Evolutionary conservation across 1,140 invertebrate species (phyloP), one percentile per base, ranked within the genome.

Genomic region (Lycorma delicatula): DNA sequence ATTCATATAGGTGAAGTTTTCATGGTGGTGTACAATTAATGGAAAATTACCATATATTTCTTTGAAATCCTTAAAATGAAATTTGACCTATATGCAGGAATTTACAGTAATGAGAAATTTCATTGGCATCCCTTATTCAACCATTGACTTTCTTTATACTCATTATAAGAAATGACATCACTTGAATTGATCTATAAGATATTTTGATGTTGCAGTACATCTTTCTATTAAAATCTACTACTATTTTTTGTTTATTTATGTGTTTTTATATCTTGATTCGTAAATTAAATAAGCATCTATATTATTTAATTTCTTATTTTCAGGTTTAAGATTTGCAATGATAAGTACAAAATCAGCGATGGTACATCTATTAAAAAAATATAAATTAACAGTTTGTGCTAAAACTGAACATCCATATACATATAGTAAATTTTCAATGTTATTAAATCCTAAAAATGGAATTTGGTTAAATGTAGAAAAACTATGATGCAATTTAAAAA

Each of bases 401-500:
- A 44, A 44, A 44, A 44, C 41, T 2, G 16, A 44, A 18, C 16
- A 20, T 16, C 41, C 41, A 5, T 44, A 44, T 22, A 9, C 13
- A 22, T 44, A 20, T 9, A 44, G 41, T 22, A 44, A 44, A 22
- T 5, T 22, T 44, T 44, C 41, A 44, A 44, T 44, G 41, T 22
- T 44, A 13, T 9, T 44, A 1, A 44, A 44, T 16, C 41, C 41
- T 20, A 22, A 20, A 7, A 22, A 44, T 44, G 41, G 41, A 9
- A 44, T 44, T 22, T 44, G 41, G 41, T 11, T 44, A 44, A 44
- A 44, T 7, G 23, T 44, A 16, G 41, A 44, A 44, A 44, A 44
- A 13, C 41, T 44, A 9, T 44, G n/a, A n/a, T n/a, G n/a, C n/a
- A n/a, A n/a, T n/a, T n/a, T n/a, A n/a, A n/a, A n/a, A n/a, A n/a